phyloP scores from a whole-genome alignment of 2,797 vertebrate genomes.

The Cyclopterus lumpus region DNA sequence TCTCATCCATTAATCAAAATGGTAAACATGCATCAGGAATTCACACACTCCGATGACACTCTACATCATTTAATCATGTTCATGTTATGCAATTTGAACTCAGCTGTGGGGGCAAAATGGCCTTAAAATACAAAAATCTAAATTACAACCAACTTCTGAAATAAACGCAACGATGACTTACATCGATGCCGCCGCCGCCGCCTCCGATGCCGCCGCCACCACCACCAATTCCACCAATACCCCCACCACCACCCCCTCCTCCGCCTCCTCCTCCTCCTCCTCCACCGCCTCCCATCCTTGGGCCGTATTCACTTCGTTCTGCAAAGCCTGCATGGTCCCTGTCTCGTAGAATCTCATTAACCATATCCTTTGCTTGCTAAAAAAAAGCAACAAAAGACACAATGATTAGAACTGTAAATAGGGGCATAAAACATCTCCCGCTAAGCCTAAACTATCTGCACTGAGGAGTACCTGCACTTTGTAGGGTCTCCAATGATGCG shows the following conservation, averaged over 20 bases:
- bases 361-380: slow-evolving; percentile 97
- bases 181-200: slow-evolving; percentile 74
- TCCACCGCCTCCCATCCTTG: slow-evolving; percentile 83
- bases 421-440: neutral
- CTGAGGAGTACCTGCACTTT: slow-evolving; percentile 90
- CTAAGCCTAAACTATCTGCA: neutral
- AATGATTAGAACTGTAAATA: neutral
- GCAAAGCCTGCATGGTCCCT: slow-evolving; percentile 90
- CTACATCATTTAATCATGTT: neutral
- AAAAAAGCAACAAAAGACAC: neutral
- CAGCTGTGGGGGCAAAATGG: neutral
- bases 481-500: slow-evolving; percentile 95
- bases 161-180: slow-evolving; percentile 48
- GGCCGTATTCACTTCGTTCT: slow-evolving; percentile 90
- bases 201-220: slow-evolving; percentile 69
- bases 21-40: neutral
- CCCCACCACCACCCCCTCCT: neutral
- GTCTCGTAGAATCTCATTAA: slow-evolving; percentile 93
- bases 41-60: too few species aligned
- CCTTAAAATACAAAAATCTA: neutral
- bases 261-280: slow-evolving; percentile 62
- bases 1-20: neutral
- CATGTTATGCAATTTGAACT: neutral
- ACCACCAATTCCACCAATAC: neutral
- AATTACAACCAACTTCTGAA: neutral